Evolutionary conservation across 30 jellyfish, hydroid and myxozoan genomes (phyloP).

Genomic region (Nemopilema nomurai): DNA sequence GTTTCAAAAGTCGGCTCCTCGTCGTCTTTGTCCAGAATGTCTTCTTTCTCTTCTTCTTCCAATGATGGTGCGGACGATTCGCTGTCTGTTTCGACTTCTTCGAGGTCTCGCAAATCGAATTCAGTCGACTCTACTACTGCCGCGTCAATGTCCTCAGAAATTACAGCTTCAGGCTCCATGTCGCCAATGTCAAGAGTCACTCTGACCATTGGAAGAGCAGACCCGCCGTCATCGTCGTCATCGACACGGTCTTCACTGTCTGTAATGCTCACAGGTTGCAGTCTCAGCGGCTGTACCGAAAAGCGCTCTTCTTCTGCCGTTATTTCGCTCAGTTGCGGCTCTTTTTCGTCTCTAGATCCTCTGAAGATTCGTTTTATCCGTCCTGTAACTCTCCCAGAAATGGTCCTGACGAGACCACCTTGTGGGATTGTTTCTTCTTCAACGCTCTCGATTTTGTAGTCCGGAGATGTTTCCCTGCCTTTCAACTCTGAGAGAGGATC

Average conservation of each 20-base stretch:
- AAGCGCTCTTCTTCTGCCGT: not conserved
- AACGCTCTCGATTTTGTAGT: not conserved
- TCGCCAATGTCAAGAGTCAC: not conserved
- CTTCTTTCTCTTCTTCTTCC: not conserved
- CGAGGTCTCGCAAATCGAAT: not conserved
- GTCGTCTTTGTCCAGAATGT: not conserved
- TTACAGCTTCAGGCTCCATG: not conserved
- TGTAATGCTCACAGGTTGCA: not conserved
- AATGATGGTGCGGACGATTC: not conserved
- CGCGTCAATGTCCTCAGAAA: not conserved
- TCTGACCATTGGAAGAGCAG: not conserved
- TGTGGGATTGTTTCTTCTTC: not conserved
- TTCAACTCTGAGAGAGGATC: not conserved
- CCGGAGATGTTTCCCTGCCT: not conserved
- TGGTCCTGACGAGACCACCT: not conserved
- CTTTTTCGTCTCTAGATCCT: not conserved
- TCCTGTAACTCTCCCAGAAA: not conserved
- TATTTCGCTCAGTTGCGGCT: not conserved
- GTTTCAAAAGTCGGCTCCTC: not conserved
- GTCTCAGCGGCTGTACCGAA: not conserved
- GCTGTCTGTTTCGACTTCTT: slow-evolving; percentile 6
- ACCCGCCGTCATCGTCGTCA: not conserved
- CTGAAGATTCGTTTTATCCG: not conserved
- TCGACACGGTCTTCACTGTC: not conserved
- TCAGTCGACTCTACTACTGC: slow-evolving; percentile 23